Percentiles rank a stretch among this genome's conserved stretches.
These are phyloP conservation scores for Aegithalos caudatus DNA, from an alignment of 2,113 vertebrate species.

Conservation along the genomic window DNA sequence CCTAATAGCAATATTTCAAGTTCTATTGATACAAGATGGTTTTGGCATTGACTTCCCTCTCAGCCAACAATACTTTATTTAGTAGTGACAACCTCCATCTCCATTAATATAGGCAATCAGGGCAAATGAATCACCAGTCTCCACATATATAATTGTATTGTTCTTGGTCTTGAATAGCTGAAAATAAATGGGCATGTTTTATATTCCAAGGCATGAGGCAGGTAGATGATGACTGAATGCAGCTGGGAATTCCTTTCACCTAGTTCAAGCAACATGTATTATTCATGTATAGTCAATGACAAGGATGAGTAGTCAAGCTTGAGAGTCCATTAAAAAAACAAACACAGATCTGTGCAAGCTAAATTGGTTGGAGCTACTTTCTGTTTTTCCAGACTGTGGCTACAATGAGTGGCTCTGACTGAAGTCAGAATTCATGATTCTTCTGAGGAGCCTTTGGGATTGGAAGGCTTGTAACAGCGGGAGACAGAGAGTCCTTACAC, in stretches of 20 bases:
- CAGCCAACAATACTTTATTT: neutral
- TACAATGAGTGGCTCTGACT: neutral
- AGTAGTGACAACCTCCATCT: neutral
- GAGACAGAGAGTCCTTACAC: slow-evolving; percentile 4
- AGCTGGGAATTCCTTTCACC: slow-evolving; percentile 31
- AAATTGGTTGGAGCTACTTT: neutral
- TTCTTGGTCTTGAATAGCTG: neutral
- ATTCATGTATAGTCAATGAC: slow-evolving; percentile 46
- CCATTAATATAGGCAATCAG: neutral
- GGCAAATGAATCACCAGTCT: neutral
- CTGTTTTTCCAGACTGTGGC: neutral
- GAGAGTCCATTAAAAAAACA: slow-evolving; percentile 50
- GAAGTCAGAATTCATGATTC: neutral
- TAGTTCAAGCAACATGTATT: neutral
- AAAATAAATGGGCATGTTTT: neutral
- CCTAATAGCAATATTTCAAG: neutral
- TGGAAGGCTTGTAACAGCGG: neutral
- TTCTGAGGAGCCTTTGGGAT: slow-evolving; percentile 23
- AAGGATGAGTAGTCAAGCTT: slow-evolving; percentile 48
- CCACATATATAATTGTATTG: neutral
- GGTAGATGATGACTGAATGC: slow-evolving; percentile 1
- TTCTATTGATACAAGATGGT: neutral
- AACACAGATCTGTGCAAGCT: neutral
- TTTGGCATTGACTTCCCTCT: neutral
- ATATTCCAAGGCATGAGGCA: slow-evolving; percentile 3